Evolutionary conservation across 2,113 vertebrate genomes (phyloP).

Genomic region (Prunella himalayana): DNA sequence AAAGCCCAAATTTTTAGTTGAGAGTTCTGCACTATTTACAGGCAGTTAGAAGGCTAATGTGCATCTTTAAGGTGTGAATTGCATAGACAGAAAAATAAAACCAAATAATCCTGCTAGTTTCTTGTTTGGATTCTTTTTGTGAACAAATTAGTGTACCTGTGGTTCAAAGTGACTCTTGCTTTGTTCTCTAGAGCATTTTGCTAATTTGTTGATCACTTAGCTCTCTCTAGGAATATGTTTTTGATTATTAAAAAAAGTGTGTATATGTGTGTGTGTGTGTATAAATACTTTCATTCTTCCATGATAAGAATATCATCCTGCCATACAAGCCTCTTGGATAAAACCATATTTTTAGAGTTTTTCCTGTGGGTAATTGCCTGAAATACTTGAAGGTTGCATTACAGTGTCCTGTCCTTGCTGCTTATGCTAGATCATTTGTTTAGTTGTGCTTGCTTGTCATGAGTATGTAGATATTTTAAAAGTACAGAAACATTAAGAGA

Average conservation of each 20-base stretch:
- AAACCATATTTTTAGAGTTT: neutral
- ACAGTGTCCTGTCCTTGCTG: neutral
- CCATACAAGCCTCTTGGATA: neutral
- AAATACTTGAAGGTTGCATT: neutral
- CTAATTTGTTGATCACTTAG: neutral
- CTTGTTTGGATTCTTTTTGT: neutral
- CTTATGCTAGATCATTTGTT: neutral
- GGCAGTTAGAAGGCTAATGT: neutral
- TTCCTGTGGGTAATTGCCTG: neutral
- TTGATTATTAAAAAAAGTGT: neutral
- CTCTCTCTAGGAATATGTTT: neutral
- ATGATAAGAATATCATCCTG: neutral
- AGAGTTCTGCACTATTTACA: neutral
- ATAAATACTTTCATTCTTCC: neutral
- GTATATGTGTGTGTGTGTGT: rapidly evolving
- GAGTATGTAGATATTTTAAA: neutral
- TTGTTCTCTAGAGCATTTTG: neutral
- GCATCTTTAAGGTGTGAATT: neutral
- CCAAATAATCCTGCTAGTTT: neutral
- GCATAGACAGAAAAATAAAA: neutral
- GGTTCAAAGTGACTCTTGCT: neutral
- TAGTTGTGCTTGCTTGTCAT: neutral
- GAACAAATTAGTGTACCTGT: neutral
- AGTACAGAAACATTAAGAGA: neutral
- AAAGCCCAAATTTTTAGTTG: neutral